Evolutionary conservation across 2,888 invertebrate genomes (phyloP).

Genomic region (Ceraclea dissimilis): DNA sequence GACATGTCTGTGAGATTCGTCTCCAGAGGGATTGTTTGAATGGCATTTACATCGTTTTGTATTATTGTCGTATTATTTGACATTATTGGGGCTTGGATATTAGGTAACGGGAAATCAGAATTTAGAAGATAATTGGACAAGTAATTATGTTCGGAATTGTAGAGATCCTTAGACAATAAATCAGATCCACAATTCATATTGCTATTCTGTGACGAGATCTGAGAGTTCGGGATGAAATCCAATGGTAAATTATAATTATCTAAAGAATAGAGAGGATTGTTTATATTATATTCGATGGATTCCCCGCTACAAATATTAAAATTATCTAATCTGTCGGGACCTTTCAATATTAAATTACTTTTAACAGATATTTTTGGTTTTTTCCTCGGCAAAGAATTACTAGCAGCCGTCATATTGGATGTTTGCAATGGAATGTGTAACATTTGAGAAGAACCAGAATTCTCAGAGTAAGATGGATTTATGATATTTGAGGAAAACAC

Average conservation of each 20-base stretch:
- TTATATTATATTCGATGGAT: background rate
- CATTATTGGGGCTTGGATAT: constrained; percentile 8
- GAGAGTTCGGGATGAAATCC: constrained; percentile 3
- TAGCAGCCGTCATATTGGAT: background rate
- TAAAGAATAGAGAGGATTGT: background rate
- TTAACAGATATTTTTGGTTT: constrained; percentile 49
- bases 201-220: background rate
- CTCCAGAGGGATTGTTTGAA: constrained; percentile 8
- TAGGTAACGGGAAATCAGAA: constrained; percentile 3
- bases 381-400: constrained; percentile 34
- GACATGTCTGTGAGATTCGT: constrained; percentile 9
- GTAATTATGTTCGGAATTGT: constrained; percentile 8
- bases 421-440: constrained; percentile 11
- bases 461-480: background rate
- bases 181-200: constrained; percentile 3
- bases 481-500: background rate
- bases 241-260: constrained; percentile 4
- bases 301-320: constrained; percentile 32
- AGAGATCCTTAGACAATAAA: constrained; percentile 7
- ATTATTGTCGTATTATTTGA: constrained; percentile 6
- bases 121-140: constrained; percentile 9
- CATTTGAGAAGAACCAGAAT: constrained; percentile 2
- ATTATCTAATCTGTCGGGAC: constrained; percentile 45
- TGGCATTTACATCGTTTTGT: constrained; percentile 4
- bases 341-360: constrained; percentile 45